phyloP scores from a whole-genome alignment of 92 coral and sea anemone genomes.

The Siderastrea radians region DNA sequence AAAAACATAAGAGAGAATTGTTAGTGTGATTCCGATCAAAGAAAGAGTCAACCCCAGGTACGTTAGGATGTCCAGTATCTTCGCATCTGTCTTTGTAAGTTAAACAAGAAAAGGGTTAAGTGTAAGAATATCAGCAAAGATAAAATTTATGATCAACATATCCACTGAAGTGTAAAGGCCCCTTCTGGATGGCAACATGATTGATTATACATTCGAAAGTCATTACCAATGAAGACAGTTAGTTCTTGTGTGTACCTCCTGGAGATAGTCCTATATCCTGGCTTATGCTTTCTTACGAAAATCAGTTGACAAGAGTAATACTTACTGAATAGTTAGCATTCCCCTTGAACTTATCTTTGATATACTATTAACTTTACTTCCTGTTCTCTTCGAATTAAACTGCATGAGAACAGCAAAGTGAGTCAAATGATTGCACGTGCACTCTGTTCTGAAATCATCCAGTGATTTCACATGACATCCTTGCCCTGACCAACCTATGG shows the following conservation, averaged over 20 bases:
- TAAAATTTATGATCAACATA: too few relatives aligned
- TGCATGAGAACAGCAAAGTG: slow-evolving; percentile 46
- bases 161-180: too few relatives aligned
- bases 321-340: background rate
- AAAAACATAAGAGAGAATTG: slow-evolving; percentile 25
- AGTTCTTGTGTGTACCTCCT: too few relatives aligned
- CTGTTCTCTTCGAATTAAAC: background rate
- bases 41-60: slow-evolving; percentile 32
- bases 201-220: too few relatives aligned
- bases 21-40: slow-evolving; percentile 29
- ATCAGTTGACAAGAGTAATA: background rate
- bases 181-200: too few relatives aligned
- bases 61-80: slow-evolving; percentile 7
- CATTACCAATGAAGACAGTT: too few relatives aligned
- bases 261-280: too few relatives aligned
- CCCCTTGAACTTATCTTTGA: background rate
- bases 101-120: background rate
- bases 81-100: slow-evolving; percentile 11
- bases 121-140: background rate
- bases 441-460: slow-evolving; percentile 10
- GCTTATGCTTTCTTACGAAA: too few relatives aligned
- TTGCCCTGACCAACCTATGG: slow-evolving; percentile 24
- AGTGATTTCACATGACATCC: slow-evolving; percentile 11
- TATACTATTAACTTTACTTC: background rate
- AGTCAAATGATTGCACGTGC: slow-evolving; percentile 52